Evolutionary conservation across 2,113 vertebrate genomes (phyloP), one percentile per base, ranked within the genome.

Genomic region (Perca schrenkii): DNA sequence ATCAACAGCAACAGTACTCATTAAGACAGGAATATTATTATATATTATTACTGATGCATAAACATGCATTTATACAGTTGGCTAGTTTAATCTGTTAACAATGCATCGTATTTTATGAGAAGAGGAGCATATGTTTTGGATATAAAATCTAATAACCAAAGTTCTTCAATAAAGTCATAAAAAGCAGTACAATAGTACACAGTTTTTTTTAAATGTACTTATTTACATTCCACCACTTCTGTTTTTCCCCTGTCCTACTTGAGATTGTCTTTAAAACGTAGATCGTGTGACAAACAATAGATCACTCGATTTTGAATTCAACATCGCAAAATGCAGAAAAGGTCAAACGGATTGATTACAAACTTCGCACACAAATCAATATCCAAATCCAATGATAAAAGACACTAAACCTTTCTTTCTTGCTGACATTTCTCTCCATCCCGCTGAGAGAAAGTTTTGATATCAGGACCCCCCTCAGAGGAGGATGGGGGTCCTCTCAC

Each of bases 351-450:
- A 40, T 53, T 72, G 19, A 65, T 74, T 47, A 56, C 28, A 47
- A 62, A 71, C 66, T 66, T 16, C 12, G n/a, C 50, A n/a, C 61
- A 68, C 22, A 74, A 82, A 86, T 82, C 79, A 40, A 88, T 78
- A 71, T n/a, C 70, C 64, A 80, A 74, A 77, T 58, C 46, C 73
- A 78, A 83, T n/a, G 54, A 88, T 74, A 77, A 88, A 80, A 85
- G 82, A 82, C 67, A 47, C 31, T 49, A 46, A 67, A 83, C 76
- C 82, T 91, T 92, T 90, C 25, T 60, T 85, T 85, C 74, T 82
- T 25, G 57, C 80, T 90, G 88, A 90, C 91, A 93, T 92, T 93
- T 94, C 71, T 88, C 64, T 83, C 77, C 47, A 7, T 80, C 84
- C 79, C 3, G 86, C 82, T 83, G 79, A 58, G 91, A 82, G 86